Percentiles rank a stretch among this genome's conserved stretches.
phyloP scores from a whole-genome alignment of 2,888 invertebrate species.

The Aquatica leii region DNA sequence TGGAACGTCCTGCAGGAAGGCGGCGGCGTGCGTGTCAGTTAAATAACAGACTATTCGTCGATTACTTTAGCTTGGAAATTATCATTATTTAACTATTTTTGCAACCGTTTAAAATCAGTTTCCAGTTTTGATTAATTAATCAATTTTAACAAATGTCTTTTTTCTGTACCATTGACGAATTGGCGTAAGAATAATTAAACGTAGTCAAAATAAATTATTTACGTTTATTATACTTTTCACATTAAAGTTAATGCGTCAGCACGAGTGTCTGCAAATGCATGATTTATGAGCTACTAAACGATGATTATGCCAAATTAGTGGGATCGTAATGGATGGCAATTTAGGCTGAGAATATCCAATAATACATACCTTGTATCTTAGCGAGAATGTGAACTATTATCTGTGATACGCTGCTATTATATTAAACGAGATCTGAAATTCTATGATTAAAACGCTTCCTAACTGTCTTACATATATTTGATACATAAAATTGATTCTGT shows the following conservation, averaged over 20 bases:
- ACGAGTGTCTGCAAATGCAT: constrained; percentile 52
- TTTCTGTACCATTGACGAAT: too few species aligned
- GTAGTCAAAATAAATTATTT: neutral
- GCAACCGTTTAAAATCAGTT: neutral
- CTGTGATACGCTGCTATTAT: constrained; percentile 37
- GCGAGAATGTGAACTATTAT: constrained; percentile 38
- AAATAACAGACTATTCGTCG: constrained; percentile 42
- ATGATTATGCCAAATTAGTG: constrained; percentile 58
- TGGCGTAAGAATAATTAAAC: too few species aligned
- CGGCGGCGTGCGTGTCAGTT: constrained; percentile 44
- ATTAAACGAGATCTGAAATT: constrained; percentile 37
- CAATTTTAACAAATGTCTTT: too few species aligned
- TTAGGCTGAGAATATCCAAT: constrained; percentile 50
- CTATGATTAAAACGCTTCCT: constrained; percentile 35
- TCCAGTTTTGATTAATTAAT: too few species aligned
- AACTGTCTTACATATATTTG: constrained; percentile 22
- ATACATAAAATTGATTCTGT: constrained; percentile 7
- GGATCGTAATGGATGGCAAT: constrained; percentile 53
- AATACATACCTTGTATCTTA: constrained; percentile 41
- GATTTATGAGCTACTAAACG: constrained; percentile 58
- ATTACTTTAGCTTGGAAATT: constrained; percentile 31
- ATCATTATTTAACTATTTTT: neutral
- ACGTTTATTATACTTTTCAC: constrained; percentile 7
- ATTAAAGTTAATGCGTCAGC: constrained; percentile 53
- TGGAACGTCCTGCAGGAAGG: constrained; percentile 38